Percentiles rank a stretch among this genome's conserved stretches.
These are phyloP conservation scores for Chlorops oryzae DNA, from an alignment of 1,140 invertebrate genomes.

Conservation along the genomic window DNA sequence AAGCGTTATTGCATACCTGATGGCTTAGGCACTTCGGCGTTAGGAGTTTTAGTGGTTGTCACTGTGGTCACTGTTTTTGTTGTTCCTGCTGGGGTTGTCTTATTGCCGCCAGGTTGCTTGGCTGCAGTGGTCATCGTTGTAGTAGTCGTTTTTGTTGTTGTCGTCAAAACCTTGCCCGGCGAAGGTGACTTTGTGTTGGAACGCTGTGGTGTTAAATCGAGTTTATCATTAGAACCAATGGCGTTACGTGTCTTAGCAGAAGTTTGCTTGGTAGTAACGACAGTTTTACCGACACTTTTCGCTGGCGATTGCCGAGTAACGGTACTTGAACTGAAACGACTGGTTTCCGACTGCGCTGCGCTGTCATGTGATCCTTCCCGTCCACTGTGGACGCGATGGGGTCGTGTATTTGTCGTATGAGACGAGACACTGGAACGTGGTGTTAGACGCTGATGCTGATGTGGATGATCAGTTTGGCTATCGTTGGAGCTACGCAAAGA, in stretches of 20 bases:
- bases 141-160: slow-evolving; percentile 14
- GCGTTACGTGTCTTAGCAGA: slow-evolving; percentile 26
- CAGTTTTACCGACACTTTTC: slow-evolving; percentile 28
- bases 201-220: slow-evolving; percentile 29
- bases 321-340: slow-evolving; percentile 39
- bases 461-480: slow-evolving; percentile 17
- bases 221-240: slow-evolving; percentile 28
- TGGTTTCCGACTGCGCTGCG: slow-evolving; percentile 36
- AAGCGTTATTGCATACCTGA: slow-evolving; percentile 45
- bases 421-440: slow-evolving; percentile 40
- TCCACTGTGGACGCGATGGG: slow-evolving; percentile 22
- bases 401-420: no score
- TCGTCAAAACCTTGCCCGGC: slow-evolving; percentile 14
- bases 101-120: no score
- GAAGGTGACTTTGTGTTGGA: slow-evolving; percentile 27
- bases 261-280: slow-evolving; percentile 23
- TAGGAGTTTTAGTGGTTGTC: slow-evolving; percentile 6
- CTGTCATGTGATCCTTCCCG: slow-evolving; percentile 44
- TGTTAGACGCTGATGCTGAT: slow-evolving; percentile 21
- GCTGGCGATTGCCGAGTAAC: slow-evolving; percentile 28
- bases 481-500: slow-evolving; percentile 55
- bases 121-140: slow-evolving; percentile 6
- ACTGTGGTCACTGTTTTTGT: slow-evolving; percentile 7
- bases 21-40: slow-evolving; percentile 21
- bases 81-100: slow-evolving; percentile 5